Evolutionary conservation across 2,888 invertebrate genomes (phyloP).

Genomic region (Pandemis heparana): DNA sequence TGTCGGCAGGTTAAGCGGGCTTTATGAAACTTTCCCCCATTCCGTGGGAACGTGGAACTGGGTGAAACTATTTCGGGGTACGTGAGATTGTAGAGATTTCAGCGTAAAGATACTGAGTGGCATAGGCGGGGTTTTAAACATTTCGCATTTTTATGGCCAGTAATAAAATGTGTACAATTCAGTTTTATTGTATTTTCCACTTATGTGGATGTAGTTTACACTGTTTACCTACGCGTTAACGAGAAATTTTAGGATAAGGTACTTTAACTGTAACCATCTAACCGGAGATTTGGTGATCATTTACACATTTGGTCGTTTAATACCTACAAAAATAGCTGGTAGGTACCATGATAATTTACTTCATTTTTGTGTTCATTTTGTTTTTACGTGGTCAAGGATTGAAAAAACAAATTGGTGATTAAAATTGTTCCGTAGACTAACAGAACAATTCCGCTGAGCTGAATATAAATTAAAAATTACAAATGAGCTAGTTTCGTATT

Average conservation of each 20-base stretch:
- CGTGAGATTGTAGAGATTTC: constrained; percentile 32
- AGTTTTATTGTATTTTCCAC: not conserved
- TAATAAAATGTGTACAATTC: not conserved
- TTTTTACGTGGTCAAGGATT: too few species aligned
- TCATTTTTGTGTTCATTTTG: too few species aligned
- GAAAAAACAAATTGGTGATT: too few species aligned
- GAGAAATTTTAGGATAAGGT: too few species aligned
- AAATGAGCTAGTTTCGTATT: not conserved
- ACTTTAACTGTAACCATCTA: too few species aligned
- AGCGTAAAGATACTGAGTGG: constrained; percentile 19
- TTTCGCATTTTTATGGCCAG: not conserved
- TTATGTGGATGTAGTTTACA: too few species aligned
- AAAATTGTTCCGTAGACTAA: too few species aligned
- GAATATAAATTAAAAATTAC: not conserved
- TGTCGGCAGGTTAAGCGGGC: constrained; percentile 57
- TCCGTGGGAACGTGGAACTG: constrained; percentile 22
- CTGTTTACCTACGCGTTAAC: too few species aligned
- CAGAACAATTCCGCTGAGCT: not conserved
- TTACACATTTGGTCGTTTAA: too few species aligned
- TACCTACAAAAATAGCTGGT: too few species aligned
- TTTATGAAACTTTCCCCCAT: constrained; percentile 58
- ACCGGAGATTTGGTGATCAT: too few species aligned
- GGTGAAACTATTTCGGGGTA: constrained; percentile 41
- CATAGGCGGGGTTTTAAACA: not conserved
- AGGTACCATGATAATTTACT: too few species aligned